Percentiles rank a stretch among this genome's conserved stretches.
Evolutionary conservation across 1,140 invertebrate genomes (phyloP).

Genomic region (Brachionus asplanchnoidis): DNA sequence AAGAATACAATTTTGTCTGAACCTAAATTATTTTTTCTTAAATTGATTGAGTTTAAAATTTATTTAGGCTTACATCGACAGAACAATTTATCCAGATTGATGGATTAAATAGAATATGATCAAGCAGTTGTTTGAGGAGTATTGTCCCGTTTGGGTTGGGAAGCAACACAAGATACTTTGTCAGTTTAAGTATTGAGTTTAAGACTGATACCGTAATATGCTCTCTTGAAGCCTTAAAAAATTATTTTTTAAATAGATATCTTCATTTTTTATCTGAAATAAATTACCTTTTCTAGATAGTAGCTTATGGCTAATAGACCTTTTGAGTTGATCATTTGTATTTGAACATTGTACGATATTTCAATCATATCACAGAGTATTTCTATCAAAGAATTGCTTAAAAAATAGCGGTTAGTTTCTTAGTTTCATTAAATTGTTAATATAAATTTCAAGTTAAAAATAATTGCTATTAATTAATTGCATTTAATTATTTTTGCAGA

Average conservation of each 20-base stretch:
- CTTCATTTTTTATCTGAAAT: background rate
- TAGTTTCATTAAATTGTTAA: background rate
- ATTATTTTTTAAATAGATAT: background rate
- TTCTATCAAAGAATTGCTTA: constrained; percentile 86
- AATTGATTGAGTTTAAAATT: background rate
- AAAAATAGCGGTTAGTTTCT: constrained; percentile 47
- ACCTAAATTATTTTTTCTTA: constrained; percentile 44
- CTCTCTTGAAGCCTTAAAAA: constrained; percentile 70
- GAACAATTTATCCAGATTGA: constrained; percentile 96
- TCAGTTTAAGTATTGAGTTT: constrained; percentile 83
- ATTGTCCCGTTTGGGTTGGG: constrained; percentile 85
- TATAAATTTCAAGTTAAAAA: background rate
- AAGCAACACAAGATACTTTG: constrained; percentile 89
- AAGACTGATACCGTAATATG: constrained; percentile 88
- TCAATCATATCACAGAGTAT: constrained; percentile 95
- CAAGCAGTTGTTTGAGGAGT: constrained; percentile 92
- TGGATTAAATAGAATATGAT: constrained; percentile 97
- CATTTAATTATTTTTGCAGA: background rate
- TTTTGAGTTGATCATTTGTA: constrained; percentile 95
- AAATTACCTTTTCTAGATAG: constrained; percentile 73
- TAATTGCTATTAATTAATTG: too few relatives aligned
- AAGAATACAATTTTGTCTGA: constrained; percentile 92
- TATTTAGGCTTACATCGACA: constrained; percentile 62
- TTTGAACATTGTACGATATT: constrained; percentile 90
- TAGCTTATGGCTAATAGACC: constrained; percentile 96